Conservation (phyloP, 2,888 invertebrate genomes). For the Didymodactylos carnosus region DNA sequence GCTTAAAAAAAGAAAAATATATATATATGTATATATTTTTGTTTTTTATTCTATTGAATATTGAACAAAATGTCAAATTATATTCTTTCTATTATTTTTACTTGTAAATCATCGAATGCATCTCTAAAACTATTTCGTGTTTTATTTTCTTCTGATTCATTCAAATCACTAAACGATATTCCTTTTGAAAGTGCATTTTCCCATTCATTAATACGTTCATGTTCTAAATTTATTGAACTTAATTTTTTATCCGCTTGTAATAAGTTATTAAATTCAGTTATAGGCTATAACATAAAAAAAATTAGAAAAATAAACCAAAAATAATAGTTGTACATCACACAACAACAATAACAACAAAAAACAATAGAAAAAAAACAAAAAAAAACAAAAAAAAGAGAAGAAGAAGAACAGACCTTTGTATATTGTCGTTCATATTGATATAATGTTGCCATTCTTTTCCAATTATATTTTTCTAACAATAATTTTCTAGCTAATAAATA, state of each 20-base stretch:
- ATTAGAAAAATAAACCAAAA: too few relatives aligned
- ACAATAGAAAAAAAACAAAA: too few relatives aligned
- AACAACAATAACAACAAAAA: too few relatives aligned
- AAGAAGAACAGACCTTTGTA: too few relatives aligned
- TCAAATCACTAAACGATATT: not conserved
- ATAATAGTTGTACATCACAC: too few relatives aligned
- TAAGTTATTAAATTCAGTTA: not conserved
- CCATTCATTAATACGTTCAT: too few relatives aligned
- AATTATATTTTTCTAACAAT: conserved; percentile 71
- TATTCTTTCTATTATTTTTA: not conserved
- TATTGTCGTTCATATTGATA: conserved; percentile 37
- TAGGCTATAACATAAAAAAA: not conserved
- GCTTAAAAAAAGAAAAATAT: conserved; percentile 19
- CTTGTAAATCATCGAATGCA: not conserved
- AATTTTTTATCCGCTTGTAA: not conserved
- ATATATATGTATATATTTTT: not conserved
- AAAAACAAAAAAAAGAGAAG: too few relatives aligned
- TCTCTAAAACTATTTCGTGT: not conserved
- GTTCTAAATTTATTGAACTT: too few relatives aligned
- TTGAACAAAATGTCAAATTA: not conserved
- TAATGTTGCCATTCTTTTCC: conserved; percentile 87
- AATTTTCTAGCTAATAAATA: conserved; percentile 43
- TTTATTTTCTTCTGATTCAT: not conserved
- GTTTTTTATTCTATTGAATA: not conserved
- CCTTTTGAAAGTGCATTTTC: not conserved